Conservation (phyloP, 2,888 invertebrate genomes). For the Eumacrocentrus americanus region DNA sequence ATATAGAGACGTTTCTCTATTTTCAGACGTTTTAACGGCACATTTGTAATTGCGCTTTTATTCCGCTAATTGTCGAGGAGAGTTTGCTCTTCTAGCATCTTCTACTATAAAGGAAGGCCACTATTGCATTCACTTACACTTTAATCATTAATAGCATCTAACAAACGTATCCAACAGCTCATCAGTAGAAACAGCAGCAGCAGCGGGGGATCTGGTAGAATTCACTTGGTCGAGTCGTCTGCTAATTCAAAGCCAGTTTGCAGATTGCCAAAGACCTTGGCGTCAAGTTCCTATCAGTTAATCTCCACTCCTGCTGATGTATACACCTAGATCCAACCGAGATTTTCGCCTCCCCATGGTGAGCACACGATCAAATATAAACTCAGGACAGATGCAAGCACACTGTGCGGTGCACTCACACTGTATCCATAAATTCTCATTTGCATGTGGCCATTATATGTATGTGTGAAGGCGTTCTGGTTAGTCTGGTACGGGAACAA, state of each 20-base stretch:
- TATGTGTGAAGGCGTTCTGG: conserved; percentile 15
- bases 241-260: conserved; percentile 24
- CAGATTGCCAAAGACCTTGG: not conserved
- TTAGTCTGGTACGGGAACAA: not conserved
- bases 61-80: too few relatives aligned
- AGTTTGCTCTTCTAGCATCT: too few relatives aligned
- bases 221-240: conserved; percentile 29
- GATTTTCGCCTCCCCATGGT: not conserved
- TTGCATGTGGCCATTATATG: conserved; percentile 15
- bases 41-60: too few relatives aligned
- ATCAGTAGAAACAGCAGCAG: too few relatives aligned
- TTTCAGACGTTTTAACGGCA: too few relatives aligned
- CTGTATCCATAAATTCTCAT: conserved; percentile 25
- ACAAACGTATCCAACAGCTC: too few relatives aligned
- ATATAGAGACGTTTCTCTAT: too few relatives aligned
- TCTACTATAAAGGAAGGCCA: too few relatives aligned
- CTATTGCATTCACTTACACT: too few relatives aligned
- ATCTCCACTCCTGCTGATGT: not conserved
- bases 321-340: not conserved
- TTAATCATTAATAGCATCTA: too few relatives aligned
- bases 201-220: too few relatives aligned
- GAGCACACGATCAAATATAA: conserved; percentile 1
- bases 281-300: not conserved
- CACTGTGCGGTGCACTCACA: conserved; percentile 4
- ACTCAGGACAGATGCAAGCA: conserved; percentile 2